Evolutionary conservation across 2,113 vertebrate genomes (phyloP).

Genomic region (Ctenodactylus gundi): DNA sequence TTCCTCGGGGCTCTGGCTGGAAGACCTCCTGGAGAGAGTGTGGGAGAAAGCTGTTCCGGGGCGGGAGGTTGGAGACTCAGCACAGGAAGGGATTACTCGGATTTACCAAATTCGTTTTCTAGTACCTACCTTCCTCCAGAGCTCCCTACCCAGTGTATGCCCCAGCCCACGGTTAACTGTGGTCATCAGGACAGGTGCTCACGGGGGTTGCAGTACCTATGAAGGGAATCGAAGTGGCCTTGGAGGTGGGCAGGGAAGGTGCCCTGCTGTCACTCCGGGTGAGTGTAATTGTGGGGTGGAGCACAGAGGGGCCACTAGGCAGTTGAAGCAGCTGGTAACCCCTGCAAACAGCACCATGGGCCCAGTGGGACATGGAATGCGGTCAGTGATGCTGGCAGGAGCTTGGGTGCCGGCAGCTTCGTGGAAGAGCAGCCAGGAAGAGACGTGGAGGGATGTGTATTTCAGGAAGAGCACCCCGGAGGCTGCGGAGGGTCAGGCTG

Average conservation of each 20-base stretch:
- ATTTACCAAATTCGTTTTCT: not conserved
- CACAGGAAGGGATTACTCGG: not conserved
- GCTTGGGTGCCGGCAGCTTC: no score
- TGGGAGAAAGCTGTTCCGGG: not conserved
- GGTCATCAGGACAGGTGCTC: accelerated
- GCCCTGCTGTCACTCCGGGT: not conserved
- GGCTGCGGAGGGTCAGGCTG: not conserved
- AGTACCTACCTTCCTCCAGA: not conserved
- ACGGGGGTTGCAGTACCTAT: accelerated
- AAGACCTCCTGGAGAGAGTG: not conserved
- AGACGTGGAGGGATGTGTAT: not conserved
- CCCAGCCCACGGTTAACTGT: accelerated
- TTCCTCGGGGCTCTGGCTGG: not conserved
- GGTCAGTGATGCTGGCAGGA: not conserved
- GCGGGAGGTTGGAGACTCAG: accelerated
- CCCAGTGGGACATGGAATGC: not conserved
- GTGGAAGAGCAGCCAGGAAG: not conserved
- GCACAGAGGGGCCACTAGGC: not conserved
- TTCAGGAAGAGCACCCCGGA: not conserved
- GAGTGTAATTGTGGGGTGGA: not conserved
- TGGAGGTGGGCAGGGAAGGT: not conserved
- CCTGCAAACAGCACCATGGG: accelerated
- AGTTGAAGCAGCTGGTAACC: not conserved
- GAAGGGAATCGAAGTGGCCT: not conserved
- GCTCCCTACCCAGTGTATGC: not conserved